Conservation (phyloP, 1,140 invertebrate species). For the Campodea augens region DNA sequence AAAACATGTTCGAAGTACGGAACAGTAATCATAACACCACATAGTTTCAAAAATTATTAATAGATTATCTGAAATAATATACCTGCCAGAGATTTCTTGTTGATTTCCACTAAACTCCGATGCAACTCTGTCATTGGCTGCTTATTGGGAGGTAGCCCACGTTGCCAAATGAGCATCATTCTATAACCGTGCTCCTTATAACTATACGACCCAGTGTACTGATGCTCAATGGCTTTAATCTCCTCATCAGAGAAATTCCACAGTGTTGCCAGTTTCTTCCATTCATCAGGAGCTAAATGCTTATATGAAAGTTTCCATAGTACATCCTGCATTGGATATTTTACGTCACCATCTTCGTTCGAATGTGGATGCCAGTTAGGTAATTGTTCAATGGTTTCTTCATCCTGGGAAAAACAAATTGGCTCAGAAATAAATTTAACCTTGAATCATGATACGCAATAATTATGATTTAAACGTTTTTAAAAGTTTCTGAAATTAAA, state of each 20-base stretch:
- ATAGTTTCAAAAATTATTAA: too few relatives aligned
- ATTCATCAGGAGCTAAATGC: constrained; percentile 40
- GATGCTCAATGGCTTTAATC: constrained; percentile 50
- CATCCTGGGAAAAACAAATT: too few relatives aligned
- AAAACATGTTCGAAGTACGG: too few relatives aligned
- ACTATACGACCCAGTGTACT: constrained; percentile 49
- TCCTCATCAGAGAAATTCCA: constrained; percentile 54
- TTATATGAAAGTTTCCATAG: constrained; percentile 48
- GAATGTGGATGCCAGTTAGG: too few relatives aligned
- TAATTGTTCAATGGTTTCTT: too few relatives aligned
- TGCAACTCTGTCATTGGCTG: constrained; percentile 41
- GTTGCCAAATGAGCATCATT: constrained; percentile 47
- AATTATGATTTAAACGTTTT: too few relatives aligned
- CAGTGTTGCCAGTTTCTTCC: constrained; percentile 45
- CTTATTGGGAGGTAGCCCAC: constrained; percentile 36
- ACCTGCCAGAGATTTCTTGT: constrained; percentile 38
- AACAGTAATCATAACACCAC: too few relatives aligned
- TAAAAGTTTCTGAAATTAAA: too few relatives aligned
- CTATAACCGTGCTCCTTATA: constrained; percentile 53
- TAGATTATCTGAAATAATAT: too few relatives aligned
- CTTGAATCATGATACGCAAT: too few relatives aligned
- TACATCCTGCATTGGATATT: constrained; percentile 32
- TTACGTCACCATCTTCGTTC: too few relatives aligned
- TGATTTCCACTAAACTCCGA: constrained; percentile 40
- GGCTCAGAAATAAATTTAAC: too few relatives aligned